Conservation (phyloP, 2,113 vertebrate genomes). For the Bagarius yarrelli region DNA sequence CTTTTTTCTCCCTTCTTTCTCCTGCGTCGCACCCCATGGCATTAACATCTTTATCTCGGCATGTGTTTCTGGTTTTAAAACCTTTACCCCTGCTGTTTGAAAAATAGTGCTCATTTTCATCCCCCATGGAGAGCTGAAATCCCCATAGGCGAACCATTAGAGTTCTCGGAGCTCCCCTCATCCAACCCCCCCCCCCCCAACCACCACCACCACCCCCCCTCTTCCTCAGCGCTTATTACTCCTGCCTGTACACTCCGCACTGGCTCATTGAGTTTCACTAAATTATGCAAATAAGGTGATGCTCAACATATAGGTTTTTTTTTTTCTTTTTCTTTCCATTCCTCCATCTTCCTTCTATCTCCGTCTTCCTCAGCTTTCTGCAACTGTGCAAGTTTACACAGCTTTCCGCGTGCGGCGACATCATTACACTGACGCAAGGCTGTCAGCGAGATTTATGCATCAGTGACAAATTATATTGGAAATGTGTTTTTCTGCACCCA, state of each 20-base stretch:
- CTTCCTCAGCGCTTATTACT: conserved; percentile 99
- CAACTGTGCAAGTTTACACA: conserved; percentile 99
- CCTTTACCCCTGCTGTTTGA: conserved; percentile 99
- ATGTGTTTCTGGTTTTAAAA: conserved; percentile 99
- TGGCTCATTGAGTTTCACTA: conserved; percentile 99
- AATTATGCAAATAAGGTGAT: conserved; percentile 99
- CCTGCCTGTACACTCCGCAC: conserved; percentile 93
- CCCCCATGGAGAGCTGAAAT: conserved; percentile 99
- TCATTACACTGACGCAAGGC: conserved; percentile 97
- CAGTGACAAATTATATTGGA: conserved; percentile 96
- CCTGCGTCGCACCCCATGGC: conserved; percentile 97
- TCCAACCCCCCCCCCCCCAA: too few relatives aligned
- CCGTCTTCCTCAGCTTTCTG: conserved; percentile 81
- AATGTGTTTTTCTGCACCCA: conserved; percentile 77
- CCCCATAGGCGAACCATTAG: conserved; percentile 99
- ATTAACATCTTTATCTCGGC: conserved; percentile 99
- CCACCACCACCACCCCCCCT: conserved; percentile 54
- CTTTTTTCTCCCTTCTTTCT: conserved; percentile 50
- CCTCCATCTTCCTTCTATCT: conserved; percentile 17
- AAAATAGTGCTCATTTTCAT: conserved; percentile 99
- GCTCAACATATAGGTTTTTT: conserved; percentile 95
- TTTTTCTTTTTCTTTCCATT: not conserved
- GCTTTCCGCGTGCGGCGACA: conserved; percentile 90
- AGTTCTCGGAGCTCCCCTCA: conserved; percentile 96
- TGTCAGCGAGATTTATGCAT: conserved; percentile 99